These are phyloP conservation scores for Fringilla coelebs DNA, from an alignment of 2,797 vertebrate genomes.

Conservation along the genomic window DNA sequence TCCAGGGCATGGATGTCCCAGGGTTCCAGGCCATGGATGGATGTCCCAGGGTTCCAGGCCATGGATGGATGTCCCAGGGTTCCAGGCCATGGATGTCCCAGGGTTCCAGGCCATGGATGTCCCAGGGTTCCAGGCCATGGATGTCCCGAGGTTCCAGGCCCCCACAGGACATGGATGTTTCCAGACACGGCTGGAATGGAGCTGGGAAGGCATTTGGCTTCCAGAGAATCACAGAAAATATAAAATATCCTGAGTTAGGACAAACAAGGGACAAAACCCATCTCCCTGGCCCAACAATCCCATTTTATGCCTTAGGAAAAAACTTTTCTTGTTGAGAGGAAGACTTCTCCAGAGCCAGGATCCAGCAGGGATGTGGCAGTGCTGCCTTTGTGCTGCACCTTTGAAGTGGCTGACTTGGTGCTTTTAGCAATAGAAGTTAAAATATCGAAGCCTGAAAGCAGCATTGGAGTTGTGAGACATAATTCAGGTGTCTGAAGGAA, in stretches of 20 bases:
- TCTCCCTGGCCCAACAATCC: not conserved
- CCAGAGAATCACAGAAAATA: too few species aligned
- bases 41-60: too few species aligned
- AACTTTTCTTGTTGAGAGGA: not conserved
- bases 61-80: not conserved
- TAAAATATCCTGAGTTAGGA: not conserved
- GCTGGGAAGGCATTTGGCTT: not conserved
- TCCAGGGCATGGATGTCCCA: not conserved
- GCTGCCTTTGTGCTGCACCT: not conserved
- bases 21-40: not conserved
- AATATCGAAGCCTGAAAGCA: not conserved
- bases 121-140: not conserved
- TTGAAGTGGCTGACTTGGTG: not conserved
- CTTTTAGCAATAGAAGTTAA: not conserved
- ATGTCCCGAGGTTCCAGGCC: not conserved
- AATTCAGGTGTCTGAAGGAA: not conserved
- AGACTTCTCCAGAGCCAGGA: not conserved
- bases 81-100: not conserved
- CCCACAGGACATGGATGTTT: not conserved
- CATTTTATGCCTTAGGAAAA: not conserved
- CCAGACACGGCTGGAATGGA: not conserved
- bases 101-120: not conserved
- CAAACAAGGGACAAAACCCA: not conserved
- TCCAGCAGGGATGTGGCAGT: fast-evolving
- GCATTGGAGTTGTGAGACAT: not conserved